Conservation (phyloP, 2,888 invertebrate genomes). For the Cephus pygmeus region DNA sequence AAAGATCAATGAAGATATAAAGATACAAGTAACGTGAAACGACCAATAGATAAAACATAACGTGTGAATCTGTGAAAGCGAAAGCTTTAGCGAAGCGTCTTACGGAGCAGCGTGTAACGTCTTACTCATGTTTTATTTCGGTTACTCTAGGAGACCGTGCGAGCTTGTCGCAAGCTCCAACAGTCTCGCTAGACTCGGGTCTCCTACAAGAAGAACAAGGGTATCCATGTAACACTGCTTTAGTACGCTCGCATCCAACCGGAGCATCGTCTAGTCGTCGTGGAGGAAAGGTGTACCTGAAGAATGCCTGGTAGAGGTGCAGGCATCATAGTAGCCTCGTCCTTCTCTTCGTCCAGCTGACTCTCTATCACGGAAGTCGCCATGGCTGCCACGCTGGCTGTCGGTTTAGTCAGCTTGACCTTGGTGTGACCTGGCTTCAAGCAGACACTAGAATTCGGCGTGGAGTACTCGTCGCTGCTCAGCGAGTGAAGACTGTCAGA, state of each 20-base stretch:
- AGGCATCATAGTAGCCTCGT: constrained; percentile 55
- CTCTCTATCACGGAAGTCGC: constrained; percentile 48
- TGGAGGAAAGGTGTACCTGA: constrained; percentile 68
- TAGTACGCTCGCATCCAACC: background rate
- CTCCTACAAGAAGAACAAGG: constrained; percentile 40
- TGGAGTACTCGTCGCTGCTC: constrained; percentile 53
- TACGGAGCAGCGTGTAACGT: background rate
- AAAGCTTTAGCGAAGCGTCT: background rate
- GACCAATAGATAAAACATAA: background rate
- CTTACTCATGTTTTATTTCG: background rate
- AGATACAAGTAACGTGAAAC: background rate
- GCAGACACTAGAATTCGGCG: constrained; percentile 44
- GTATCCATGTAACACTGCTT: background rate
- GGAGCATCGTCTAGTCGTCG: constrained; percentile 7
- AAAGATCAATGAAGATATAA: background rate
- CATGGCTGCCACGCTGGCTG: constrained; percentile 59
- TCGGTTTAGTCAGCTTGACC: constrained; percentile 43
- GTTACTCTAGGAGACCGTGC: constrained; percentile 36
- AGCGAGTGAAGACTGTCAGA: constrained; percentile 76
- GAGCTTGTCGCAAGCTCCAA: constrained; percentile 37
- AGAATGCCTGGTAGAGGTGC: constrained; percentile 70
- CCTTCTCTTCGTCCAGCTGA: constrained; percentile 51
- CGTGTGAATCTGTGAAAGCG: background rate
- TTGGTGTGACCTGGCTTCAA: constrained; percentile 35
- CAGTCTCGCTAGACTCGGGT: constrained; percentile 49